Conservation (phyloP, 1,140 invertebrate genomes). For the Mamestra configurata region DNA sequence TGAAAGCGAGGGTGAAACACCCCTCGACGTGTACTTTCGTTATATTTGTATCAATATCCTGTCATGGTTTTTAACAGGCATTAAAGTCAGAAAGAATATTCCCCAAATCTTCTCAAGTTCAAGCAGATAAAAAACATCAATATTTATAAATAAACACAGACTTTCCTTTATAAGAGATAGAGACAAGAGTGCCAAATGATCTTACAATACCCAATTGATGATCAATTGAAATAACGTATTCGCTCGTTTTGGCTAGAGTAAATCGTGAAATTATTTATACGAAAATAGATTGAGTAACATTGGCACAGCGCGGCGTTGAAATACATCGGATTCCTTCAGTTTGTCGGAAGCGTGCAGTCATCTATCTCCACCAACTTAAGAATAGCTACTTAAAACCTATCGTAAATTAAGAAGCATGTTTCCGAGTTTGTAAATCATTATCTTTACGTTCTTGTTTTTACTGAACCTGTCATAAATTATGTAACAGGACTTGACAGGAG, state of each 20-base stretch:
- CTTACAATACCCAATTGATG: constrained; percentile 30
- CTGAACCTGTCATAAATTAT: constrained; percentile 31
- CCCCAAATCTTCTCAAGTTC: not conserved
- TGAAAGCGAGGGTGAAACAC: not conserved
- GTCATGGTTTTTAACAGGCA: constrained; percentile 24
- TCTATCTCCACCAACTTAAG: constrained; percentile 22
- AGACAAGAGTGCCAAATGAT: constrained; percentile 38
- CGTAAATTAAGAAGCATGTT: constrained; percentile 53
- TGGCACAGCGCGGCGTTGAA: not conserved
- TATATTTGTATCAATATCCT: not conserved
- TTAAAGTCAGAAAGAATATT: not conserved
- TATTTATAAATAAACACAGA: constrained; percentile 14
- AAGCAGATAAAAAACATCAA: not conserved
- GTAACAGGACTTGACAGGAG: constrained; percentile 37
- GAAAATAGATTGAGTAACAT: constrained; percentile 37
- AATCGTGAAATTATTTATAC: constrained; percentile 22
- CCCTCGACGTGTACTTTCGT: not conserved
- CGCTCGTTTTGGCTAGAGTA: constrained; percentile 23
- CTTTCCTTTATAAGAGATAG: constrained; percentile 5
- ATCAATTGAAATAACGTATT: constrained; percentile 41
- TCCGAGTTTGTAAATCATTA: constrained; percentile 73
- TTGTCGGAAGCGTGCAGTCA: constrained; percentile 43
- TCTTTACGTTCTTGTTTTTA: constrained; percentile 64
- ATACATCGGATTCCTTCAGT: constrained; percentile 36
- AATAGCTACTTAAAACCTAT: constrained; percentile 25